Percentiles rank a stretch among this genome's conserved stretches.
Conservation (phyloP, 2,797 vertebrate genomes). For the Periparus ater region DNA sequence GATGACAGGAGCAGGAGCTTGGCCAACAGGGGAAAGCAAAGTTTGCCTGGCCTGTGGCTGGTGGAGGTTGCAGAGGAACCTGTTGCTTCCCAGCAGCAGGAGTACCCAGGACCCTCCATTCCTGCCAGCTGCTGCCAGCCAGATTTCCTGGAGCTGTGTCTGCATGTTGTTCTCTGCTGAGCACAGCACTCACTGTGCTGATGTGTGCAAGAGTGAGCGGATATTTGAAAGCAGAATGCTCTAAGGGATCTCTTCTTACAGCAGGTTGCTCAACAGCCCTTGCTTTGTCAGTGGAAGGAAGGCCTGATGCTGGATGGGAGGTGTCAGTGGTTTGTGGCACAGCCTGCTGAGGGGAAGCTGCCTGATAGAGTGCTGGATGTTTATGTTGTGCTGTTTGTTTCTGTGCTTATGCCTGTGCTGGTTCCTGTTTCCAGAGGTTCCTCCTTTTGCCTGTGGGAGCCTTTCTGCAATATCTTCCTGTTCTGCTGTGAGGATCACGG, state of each 20-base stretch:
- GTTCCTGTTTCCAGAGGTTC: background rate
- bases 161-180: background rate
- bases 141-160: fast-evolving
- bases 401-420: background rate
- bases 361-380: background rate
- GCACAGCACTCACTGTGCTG: background rate
- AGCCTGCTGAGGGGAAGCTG: fast-evolving
- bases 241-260: background rate
- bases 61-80: background rate
- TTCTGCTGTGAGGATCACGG: background rate
- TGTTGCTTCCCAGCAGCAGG: background rate
- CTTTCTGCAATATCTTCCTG: background rate
- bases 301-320: background rate
- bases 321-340: fast-evolving
- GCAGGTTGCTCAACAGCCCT: background rate
- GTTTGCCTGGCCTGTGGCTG: background rate
- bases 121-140: background rate
- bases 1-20: background rate
- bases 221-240: background rate
- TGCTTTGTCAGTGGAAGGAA: background rate
- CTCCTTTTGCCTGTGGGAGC: background rate
- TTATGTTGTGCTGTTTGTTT: background rate
- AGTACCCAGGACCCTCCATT: background rate
- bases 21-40: background rate
- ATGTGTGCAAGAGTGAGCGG: background rate